A percentile compares a stretch with the other conserved stretches of the same genome.
Evolutionary conservation across 2,888 invertebrate genomes (phyloP).

Genomic region (Iphiclides podalirius): DNA sequence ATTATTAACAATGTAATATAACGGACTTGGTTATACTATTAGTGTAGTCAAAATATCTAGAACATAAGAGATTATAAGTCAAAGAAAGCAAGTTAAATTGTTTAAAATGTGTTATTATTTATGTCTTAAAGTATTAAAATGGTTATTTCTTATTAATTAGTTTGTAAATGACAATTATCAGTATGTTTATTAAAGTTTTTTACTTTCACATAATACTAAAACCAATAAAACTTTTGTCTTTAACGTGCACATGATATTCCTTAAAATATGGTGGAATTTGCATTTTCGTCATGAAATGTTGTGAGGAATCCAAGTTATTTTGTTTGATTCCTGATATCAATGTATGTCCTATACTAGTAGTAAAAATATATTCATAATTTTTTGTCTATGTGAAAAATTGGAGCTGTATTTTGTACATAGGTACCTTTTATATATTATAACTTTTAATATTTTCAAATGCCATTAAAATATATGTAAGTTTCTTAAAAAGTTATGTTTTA

Average conservation of each 20-base stretch:
- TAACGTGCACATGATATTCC: constrained; percentile 9
- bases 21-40: constrained; percentile 78
- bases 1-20: constrained; percentile 67
- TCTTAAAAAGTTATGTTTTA: constrained; percentile 47
- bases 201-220: constrained; percentile 51
- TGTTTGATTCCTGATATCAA: constrained; percentile 2
- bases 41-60: constrained; percentile 73
- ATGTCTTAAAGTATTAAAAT: constrained; percentile 81
- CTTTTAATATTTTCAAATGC: constrained; percentile 17
- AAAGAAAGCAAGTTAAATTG: constrained; percentile 79
- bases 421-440: constrained; percentile 11
- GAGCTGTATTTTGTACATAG: constrained; percentile 13
- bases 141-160: constrained; percentile 81
- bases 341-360: constrained; percentile 2
- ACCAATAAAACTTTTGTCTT: constrained; percentile 58
- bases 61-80: constrained; percentile 78
- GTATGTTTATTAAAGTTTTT: constrained; percentile 58
- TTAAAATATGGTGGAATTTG: neutral
- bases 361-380: neutral
- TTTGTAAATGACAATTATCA: constrained; percentile 75
- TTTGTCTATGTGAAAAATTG: neutral
- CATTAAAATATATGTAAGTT: constrained; percentile 17
- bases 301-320: neutral
- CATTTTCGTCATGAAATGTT: neutral
- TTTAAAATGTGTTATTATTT: constrained; percentile 81